Conservation (phyloP, 2,888 invertebrate genomes). For the Prosopocoilus inquinatus region DNA sequence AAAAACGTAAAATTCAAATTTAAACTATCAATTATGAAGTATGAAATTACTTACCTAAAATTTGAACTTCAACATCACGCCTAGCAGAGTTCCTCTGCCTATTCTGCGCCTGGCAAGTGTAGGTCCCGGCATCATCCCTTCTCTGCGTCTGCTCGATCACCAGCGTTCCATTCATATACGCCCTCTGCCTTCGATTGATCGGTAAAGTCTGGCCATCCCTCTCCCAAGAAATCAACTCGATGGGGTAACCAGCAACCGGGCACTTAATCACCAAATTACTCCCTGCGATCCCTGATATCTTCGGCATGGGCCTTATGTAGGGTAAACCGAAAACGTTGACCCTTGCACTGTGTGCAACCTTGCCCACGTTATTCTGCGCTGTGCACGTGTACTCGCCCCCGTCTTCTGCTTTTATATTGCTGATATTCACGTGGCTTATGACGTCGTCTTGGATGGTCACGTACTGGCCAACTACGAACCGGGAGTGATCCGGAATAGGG, state of each 20-base stretch:
- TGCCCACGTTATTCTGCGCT: conserved; percentile 79
- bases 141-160: conserved; percentile 84
- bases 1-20: too few species aligned
- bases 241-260: conserved; percentile 87
- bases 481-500: conserved; percentile 59
- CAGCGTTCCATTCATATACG: conserved; percentile 82
- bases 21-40: too few species aligned
- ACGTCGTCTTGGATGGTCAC: conserved; percentile 90
- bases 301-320: conserved; percentile 83
- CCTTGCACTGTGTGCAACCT: conserved; percentile 76
- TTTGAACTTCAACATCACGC: conserved; percentile 72
- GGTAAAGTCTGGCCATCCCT: conserved; percentile 85
- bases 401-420: conserved; percentile 83
- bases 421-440: conserved; percentile 89
- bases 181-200: conserved; percentile 81
- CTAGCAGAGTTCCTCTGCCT: conserved; percentile 77
- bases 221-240: conserved; percentile 86
- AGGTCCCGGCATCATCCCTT: conserved; percentile 82
- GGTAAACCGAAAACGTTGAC: conserved; percentile 88
- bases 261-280: conserved; percentile 82
- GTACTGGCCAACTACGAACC: conserved; percentile 88
- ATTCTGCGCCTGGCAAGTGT: conserved; percentile 87
- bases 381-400: conserved; percentile 87
- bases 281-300: conserved; percentile 84
- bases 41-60: conserved; percentile 60